Conservation (phyloP, 2,113 vertebrate species). For the Psephotus haematonotus region DNA sequence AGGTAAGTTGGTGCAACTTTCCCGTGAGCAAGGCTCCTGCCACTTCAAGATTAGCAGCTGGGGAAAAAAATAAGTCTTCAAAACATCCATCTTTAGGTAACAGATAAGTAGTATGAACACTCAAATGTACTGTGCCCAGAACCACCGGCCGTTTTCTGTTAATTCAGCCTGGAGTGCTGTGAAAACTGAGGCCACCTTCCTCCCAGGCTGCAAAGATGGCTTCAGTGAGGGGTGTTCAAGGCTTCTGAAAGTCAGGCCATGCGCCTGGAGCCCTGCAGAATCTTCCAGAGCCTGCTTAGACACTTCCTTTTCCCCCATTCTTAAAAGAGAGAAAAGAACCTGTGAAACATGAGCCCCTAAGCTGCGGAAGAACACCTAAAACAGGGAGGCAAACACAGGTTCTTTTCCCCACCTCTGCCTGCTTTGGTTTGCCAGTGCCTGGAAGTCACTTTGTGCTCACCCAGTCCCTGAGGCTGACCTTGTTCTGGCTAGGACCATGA, state of each 20-base stretch:
- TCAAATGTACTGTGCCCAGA: not conserved
- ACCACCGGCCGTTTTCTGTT: constrained; percentile 12
- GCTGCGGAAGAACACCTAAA: not conserved
- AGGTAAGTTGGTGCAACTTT: not conserved
- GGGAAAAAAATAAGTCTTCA: not conserved
- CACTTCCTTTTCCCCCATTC: not conserved
- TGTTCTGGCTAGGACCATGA: not conserved
- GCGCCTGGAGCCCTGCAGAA: not conserved
- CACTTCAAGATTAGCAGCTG: not conserved
- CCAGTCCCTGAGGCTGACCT: not conserved
- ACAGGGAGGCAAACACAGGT: not conserved
- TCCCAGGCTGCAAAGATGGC: not conserved
- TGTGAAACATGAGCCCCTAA: not conserved
- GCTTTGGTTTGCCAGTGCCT: not conserved
- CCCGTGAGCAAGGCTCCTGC: not conserved
- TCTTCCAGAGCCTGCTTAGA: not conserved
- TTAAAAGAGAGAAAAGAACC: not conserved
- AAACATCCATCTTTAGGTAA: not conserved
- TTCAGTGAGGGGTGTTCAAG: not conserved
- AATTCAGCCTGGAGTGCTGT: not conserved
- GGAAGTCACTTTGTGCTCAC: not conserved
- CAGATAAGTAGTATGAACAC: constrained; percentile 9
- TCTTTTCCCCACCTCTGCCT: not conserved
- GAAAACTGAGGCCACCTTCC: not conserved
- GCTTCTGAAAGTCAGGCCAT: not conserved